Evolutionary conservation across 2,797 vertebrate genomes (phyloP), one percentile per base, ranked within the genome.

Genomic region (Salmo trutta): DNA sequence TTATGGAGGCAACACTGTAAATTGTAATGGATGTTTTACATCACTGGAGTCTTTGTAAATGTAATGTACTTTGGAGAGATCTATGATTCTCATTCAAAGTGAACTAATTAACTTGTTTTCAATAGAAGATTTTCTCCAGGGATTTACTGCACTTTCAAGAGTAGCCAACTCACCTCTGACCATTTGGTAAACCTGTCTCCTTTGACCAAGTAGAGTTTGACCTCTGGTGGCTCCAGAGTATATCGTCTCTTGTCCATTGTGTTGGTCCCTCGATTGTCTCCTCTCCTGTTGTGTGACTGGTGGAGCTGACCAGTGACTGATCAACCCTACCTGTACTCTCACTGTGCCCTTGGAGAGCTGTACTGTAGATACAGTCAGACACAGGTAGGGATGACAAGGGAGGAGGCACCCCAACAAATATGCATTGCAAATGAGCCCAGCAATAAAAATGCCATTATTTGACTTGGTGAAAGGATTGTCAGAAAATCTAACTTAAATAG

Each of bases 101-200:
- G 21, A 21, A 8, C 59, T 64, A 64, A 64, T 24, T 14, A 64
- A n/a, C n/a, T 27, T 24, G 12, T 24, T 64, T 24, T 59, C 4
- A 59, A 59, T n/a, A 24, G 59, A 27, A 24, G 21, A 24, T 24
- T 19, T 6, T 64, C 59, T 64, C n/a, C 59, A 69, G 5, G 15
- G 66, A 59, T 33, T 51, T 36, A 59, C 71, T 75, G 17, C 16
- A 78, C 71, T 62, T 33, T 3, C 27, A 51, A 29, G 47, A n/a
- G 21, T 27, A 24, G 1, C 54, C 80, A 54, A 96, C 97, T 97
- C 91, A 99, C 98, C 83, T 99, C 98, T 0, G 97, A 97, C 98
- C 98, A 99, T 72, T 96, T 98, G 84, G 95, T 97, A 87, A 98
- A 99, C 81, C 97, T 93, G 47, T 98, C 98, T 1, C 98, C 98